Evolutionary conservation across 2,797 vertebrate genomes (phyloP).

Genomic region (Epinephelus coioides): DNA sequence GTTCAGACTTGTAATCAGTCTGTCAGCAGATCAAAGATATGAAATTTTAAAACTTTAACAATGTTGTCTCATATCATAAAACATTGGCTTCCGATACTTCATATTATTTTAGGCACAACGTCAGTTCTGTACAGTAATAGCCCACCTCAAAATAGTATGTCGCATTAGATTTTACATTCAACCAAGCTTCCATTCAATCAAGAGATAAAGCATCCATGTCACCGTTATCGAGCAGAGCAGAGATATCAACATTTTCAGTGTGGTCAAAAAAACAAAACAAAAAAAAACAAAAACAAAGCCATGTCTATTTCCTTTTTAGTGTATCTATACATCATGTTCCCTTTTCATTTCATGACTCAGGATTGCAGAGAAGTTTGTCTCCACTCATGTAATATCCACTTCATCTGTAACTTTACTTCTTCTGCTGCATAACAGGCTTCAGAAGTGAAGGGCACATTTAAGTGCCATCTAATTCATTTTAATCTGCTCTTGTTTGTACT

Average conservation of each 20-base stretch:
- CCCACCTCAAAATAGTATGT: too few species aligned
- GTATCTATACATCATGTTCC: conserved; percentile 5
- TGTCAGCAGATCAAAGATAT: background rate
- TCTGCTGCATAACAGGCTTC: background rate
- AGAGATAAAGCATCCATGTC: background rate
- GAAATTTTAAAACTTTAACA: too few species aligned
- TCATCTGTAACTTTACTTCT: background rate
- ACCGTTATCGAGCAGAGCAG: background rate
- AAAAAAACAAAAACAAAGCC: background rate
- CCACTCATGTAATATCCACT: background rate
- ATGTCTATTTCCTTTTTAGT: conserved; percentile 45
- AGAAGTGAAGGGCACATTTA: background rate
- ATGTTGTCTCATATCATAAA: too few species aligned
- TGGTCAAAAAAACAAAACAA: background rate
- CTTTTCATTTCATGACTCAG: conserved; percentile 25
- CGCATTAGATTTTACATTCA: background rate
- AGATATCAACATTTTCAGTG: background rate
- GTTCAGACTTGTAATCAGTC: background rate
- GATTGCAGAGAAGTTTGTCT: background rate
- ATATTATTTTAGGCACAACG: too few species aligned
- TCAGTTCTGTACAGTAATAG: too few species aligned
- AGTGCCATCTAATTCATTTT: background rate
- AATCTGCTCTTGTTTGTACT: background rate
- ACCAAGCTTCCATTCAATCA: background rate
- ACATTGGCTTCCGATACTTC: too few species aligned